phyloP scores from a whole-genome alignment of 2,888 invertebrate species.

The Dermolepida albohirtum region DNA sequence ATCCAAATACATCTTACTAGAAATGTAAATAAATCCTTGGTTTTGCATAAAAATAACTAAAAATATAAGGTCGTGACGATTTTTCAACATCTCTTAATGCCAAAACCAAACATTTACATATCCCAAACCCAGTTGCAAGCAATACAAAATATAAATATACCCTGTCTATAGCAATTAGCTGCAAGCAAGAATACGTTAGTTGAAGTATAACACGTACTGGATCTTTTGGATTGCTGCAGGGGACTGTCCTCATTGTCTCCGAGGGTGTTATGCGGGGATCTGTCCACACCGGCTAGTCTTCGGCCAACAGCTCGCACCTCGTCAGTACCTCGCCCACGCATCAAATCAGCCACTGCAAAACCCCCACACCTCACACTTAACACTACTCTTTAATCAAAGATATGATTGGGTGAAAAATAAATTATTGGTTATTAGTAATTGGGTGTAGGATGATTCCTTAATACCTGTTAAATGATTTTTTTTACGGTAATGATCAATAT shows the following conservation, averaged over 20 bases:
- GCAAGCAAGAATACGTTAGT: constrained; percentile 27
- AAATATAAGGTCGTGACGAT: no score
- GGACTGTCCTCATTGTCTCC: constrained; percentile 86
- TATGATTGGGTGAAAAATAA: no score
- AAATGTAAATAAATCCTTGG: no score
- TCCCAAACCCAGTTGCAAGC: no score
- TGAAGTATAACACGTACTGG: constrained; percentile 74
- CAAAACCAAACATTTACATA: no score
- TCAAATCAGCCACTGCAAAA: constrained; percentile 54
- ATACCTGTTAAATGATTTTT: no score
- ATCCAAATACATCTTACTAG: no score
- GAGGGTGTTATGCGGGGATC: constrained; percentile 64
- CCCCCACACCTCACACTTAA: constrained; percentile 57
- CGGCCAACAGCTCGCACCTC: constrained; percentile 66
- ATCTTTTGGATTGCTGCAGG: constrained; percentile 84
- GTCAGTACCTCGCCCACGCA: constrained; percentile 58
- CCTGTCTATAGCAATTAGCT: constrained; percentile 3
- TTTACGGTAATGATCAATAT: no score
- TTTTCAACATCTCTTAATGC: no score
- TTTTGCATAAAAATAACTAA: no score
- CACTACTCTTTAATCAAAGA: constrained; percentile 45
- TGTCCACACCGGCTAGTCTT: constrained; percentile 68
- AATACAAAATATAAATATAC: not conserved
- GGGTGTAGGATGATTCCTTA: no score
- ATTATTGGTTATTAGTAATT: no score